Evolutionary conservation across 2,888 invertebrate species (phyloP), one percentile per base, ranked within the genome.

Genomic region (Patella pellucida): DNA sequence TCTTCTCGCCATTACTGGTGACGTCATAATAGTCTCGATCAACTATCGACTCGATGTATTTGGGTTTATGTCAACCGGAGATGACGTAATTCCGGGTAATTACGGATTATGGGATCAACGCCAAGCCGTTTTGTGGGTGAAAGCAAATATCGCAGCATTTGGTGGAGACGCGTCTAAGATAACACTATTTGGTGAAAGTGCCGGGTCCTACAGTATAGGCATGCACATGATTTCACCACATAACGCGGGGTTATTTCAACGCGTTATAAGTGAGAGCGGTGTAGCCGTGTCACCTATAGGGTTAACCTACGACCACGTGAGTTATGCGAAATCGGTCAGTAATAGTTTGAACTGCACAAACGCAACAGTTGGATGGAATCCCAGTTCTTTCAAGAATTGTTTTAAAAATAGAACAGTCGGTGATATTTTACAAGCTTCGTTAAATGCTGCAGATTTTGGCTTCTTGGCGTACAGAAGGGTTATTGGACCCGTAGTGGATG

Each of bases 61-160:
- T 11, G 86, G 86, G 27, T 88, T 87, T 77, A 74, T 87, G 56
- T 80, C 83, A 19, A 79, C 85, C 3, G 77, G 79, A 14, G 82
- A 82, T 74, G 51, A 74, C 7, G 78, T 79, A 41, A 76, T 83
- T 12, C 82, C 81, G 9, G 88, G 87, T 19, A 88, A 88, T 73
- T 78, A 77, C 72, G 87, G 85, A 0, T 76, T 86, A 12, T 84
- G 83, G 80, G 87, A 87, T 71, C 85, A 86, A 75, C 76, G 80
- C 19, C 56, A 79, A 31, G 87, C 85, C 2, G 68, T 87, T 27
- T 31, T 77, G 52, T 87, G 86, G 86, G 80, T 85, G 1, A 79
- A 85, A 52, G 81, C 80, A 16, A 86, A 87, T 69, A 82, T 83
- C 50, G 76, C 70, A 3, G 71, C 78, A 1, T 85, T 86, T 72